A percentile compares a stretch with the other conserved stretches of the same genome.
Evolutionary conservation across 2,113 vertebrate species (phyloP).

Genomic region (Aegypius monachus): DNA sequence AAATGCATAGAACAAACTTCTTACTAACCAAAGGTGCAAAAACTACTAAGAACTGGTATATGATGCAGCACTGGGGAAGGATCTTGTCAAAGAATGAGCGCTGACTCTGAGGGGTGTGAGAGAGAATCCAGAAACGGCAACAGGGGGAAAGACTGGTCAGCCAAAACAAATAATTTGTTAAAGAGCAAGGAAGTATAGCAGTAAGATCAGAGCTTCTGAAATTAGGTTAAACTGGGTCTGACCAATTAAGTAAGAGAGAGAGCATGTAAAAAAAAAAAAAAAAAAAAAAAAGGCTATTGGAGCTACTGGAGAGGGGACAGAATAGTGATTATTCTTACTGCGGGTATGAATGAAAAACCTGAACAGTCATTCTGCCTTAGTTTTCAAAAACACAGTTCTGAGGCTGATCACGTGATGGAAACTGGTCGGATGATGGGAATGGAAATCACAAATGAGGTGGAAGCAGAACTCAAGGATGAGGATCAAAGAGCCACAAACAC

Average conservation of each 20-base stretch:
- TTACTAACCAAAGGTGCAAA: background rate
- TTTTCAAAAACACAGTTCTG: background rate
- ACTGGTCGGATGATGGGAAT: background rate
- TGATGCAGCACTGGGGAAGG: background rate
- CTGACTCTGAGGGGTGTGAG: background rate
- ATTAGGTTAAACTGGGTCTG: background rate
- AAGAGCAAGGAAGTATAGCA: background rate
- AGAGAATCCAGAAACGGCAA: background rate
- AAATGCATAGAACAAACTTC: background rate
- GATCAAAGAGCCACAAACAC: background rate
- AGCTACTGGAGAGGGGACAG: background rate
- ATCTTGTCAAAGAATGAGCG: background rate
- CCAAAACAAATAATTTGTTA: background rate
- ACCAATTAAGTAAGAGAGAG: background rate
- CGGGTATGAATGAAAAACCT: background rate
- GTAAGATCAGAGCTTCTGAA: background rate
- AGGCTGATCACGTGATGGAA: background rate
- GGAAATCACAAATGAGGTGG: background rate
- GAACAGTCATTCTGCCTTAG: background rate
- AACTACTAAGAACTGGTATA: background rate
- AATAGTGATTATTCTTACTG: background rate
- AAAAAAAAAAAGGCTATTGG: background rate
- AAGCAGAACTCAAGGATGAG: background rate
- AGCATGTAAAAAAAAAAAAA: background rate
- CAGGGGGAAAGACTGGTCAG: background rate